Conservation (phyloP, 2,113 vertebrate genomes). For the Ceuthmochares aereus region DNA sequence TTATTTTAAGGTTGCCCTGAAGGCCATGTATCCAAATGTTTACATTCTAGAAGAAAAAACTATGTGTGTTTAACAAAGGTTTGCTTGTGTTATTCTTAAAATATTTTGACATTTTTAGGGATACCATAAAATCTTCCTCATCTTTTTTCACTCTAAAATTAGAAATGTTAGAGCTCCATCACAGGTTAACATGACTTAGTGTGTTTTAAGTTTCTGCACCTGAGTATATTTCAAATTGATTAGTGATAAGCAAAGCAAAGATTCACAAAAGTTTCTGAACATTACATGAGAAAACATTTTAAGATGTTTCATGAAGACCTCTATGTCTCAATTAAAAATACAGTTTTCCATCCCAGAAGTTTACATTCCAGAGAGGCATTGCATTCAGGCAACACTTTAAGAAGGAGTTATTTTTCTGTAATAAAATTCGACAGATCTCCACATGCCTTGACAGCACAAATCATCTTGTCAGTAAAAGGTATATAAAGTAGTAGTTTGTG, state of each 20-base stretch:
- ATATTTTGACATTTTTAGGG: conserved; percentile 12
- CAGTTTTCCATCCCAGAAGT: background rate
- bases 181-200: background rate
- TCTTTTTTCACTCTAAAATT: conserved; percentile 13
- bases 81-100: conserved; percentile 13
- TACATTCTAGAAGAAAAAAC: background rate
- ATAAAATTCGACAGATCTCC: background rate
- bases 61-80: background rate
- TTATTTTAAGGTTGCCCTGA: background rate
- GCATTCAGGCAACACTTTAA: background rate
- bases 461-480: background rate
- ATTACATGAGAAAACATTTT: background rate
- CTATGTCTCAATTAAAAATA: background rate
- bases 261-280: background rate
- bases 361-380: background rate
- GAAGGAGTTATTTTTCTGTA: background rate
- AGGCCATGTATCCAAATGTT: background rate
- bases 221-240: background rate
- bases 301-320: background rate
- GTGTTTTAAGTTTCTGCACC: background rate
- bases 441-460: background rate
- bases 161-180: background rate
- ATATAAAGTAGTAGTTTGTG: background rate
- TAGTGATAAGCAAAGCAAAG: background rate
- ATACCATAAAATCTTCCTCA: background rate